These are phyloP conservation scores for Anguilla marmorata DNA, from an alignment of 2,797 vertebrate genomes.

Conservation along the genomic window DNA sequence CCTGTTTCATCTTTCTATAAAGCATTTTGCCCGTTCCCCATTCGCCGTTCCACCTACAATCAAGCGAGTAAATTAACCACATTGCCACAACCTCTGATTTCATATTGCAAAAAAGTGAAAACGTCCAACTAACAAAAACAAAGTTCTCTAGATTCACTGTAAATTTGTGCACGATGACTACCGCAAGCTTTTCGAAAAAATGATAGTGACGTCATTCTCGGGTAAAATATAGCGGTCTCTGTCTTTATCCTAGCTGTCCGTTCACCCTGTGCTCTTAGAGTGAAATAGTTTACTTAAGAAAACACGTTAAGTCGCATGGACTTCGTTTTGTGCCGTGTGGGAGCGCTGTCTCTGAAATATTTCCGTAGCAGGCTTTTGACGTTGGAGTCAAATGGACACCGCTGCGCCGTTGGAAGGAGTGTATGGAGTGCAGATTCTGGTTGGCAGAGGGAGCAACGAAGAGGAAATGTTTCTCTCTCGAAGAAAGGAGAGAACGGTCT, in stretches of 20 bases:
- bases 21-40: background rate
- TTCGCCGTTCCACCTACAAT: conserved; percentile 30
- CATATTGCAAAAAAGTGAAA: background rate
- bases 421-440: conserved; percentile 11
- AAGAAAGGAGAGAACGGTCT: background rate
- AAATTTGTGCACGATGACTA: background rate
- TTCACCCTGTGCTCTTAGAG: background rate
- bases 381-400: background rate
- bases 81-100: background rate
- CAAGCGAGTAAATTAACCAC: background rate
- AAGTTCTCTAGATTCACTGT: background rate
- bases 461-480: background rate
- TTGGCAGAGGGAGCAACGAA: conserved; percentile 24
- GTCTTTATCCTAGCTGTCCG: background rate
- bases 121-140: background rate
- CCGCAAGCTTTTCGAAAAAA: background rate
- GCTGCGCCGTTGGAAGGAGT: background rate
- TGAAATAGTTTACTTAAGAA: background rate
- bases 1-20: conserved; percentile 4
- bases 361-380: background rate
- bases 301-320: too few species aligned
- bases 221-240: conserved; percentile 17
- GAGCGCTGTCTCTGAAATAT: background rate
- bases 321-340: background rate
- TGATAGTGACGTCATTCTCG: conserved; percentile 25